These are phyloP conservation scores for Platalea minor DNA, from an alignment of 2,797 vertebrate species.

Conservation along the genomic window DNA sequence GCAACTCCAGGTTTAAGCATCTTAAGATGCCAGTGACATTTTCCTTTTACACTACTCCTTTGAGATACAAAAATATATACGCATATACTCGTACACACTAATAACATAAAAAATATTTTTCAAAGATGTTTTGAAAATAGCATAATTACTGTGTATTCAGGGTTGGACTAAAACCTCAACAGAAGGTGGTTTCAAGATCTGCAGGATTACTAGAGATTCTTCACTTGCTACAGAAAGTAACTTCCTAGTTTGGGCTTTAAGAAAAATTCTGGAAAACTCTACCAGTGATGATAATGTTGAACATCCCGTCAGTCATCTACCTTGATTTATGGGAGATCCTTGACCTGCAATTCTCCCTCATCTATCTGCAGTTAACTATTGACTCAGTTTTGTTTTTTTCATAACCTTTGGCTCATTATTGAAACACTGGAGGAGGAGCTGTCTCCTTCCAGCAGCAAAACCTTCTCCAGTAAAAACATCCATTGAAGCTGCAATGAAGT, in stretches of 20 bases:
- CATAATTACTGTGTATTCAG: neutral
- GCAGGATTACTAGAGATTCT: neutral
- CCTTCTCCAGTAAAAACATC: neutral
- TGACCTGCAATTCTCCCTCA: neutral
- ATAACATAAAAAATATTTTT: neutral
- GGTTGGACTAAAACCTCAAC: neutral
- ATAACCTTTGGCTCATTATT: fast-evolving
- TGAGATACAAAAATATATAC: too few species aligned
- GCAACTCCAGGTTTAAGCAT: conserved; percentile 70
- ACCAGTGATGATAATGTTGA: fast-evolving
- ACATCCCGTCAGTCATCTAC: fast-evolving
- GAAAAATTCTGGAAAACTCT: neutral
- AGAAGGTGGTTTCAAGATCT: neutral
- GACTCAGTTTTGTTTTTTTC: fast-evolving
- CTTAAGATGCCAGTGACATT: conserved; percentile 73
- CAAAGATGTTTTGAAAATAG: neutral
- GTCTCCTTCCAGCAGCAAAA: neutral
- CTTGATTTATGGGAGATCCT: neutral
- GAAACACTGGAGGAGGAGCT: neutral
- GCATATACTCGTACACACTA: neutral
- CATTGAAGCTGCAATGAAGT: neutral
- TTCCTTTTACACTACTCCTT: neutral
- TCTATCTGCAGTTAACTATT: neutral
- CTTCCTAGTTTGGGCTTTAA: neutral
- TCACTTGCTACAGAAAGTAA: neutral